Evolutionary conservation across 2,888 invertebrate species (phyloP).

Genomic region (Polyploca ridens): DNA sequence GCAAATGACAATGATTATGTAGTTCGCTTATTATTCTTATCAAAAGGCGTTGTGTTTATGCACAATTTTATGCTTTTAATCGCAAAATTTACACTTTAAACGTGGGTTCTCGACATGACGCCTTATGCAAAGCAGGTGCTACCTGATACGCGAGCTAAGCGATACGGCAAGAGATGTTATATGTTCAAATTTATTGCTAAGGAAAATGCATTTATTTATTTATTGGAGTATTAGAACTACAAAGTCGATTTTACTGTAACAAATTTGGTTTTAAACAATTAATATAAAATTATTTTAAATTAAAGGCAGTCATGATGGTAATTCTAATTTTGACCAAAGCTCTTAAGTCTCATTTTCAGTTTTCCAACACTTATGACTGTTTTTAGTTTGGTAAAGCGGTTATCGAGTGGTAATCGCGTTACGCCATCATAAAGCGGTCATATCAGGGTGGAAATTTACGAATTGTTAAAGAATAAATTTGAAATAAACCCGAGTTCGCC

Average conservation of each 20-base stretch:
- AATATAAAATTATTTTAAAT: conserved; percentile 44
- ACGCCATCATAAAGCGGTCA: conserved; percentile 75
- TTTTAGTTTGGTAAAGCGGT: conserved; percentile 41
- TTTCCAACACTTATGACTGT: conserved; percentile 46
- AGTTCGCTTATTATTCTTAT: conserved; percentile 67
- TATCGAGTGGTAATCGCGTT: conserved; percentile 70
- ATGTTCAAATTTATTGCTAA: conserved; percentile 33
- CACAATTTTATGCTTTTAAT: conserved; percentile 77
- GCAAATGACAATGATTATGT: conserved; percentile 48
- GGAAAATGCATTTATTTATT: conserved; percentile 1
- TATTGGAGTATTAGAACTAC: too few species aligned
- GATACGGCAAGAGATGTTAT: conserved; percentile 50
- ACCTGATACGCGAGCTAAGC: conserved; percentile 75
- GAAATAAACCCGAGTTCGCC: conserved; percentile 62
- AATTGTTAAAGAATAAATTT: conserved; percentile 62
- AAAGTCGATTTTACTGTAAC: conserved; percentile 33
- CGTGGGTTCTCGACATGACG: conserved; percentile 78
- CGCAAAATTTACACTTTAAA: conserved; percentile 80
- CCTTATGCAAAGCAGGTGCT: conserved; percentile 84
- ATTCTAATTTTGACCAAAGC: conserved; percentile 43
- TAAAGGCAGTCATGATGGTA: conserved; percentile 43
- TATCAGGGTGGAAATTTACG: conserved; percentile 66
- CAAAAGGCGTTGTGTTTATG: conserved; percentile 67
- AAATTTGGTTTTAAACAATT: conserved; percentile 24
- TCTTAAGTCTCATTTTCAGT: conserved; percentile 58